Evolutionary conservation across 2,888 invertebrate species (phyloP), one percentile per base, ranked within the genome.

Genomic region (Trypoxylon attenuatum): DNA sequence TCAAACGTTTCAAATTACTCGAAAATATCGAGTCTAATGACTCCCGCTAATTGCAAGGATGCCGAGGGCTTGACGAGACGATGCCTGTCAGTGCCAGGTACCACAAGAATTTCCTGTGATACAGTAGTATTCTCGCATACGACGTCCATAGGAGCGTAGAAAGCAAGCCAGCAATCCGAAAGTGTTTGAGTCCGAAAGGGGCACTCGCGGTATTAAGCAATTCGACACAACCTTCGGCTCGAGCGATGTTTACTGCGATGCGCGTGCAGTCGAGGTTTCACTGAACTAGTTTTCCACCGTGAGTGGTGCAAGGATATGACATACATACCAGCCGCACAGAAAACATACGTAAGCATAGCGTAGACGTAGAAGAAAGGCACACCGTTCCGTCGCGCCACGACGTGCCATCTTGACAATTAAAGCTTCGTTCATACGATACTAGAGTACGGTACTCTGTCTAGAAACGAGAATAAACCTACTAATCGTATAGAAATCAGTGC

Each of bases 231-330:
- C 64, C 71, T 69, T 71, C 62, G 69, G 70, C 62, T 65, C 56
- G 58, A 52, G 53, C 67, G 66, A 63, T 72, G 73, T 72, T 74
- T 74, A 69, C 74, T 51, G 56, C 72, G 59, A 50, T 43, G 50
- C 57, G 53, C 62, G 65, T 33, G 55, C 47, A 21, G 58, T 61
- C 69, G 71, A 74, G 76, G 70, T 71, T 78, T 69, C 69, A 68
- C 68, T 72, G 79, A 79, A 77, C 79, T 79, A 79, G 73, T 77
- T 79, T 73, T 55, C 67, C 65, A 39, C 42, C 52, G 59, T 68
- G 63, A 73, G 68, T 73, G 71, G 68, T 69, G 78, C 79, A 79
- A 79, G 79, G 78, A 78, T 79, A 63, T 64, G 72, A 59, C 74
- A 72, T 64, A 74, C 66, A 71, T 74, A 67, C 69, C 62, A 38